Conservation (phyloP, 2,797 vertebrate species). For the Buceros bicornis region DNA sequence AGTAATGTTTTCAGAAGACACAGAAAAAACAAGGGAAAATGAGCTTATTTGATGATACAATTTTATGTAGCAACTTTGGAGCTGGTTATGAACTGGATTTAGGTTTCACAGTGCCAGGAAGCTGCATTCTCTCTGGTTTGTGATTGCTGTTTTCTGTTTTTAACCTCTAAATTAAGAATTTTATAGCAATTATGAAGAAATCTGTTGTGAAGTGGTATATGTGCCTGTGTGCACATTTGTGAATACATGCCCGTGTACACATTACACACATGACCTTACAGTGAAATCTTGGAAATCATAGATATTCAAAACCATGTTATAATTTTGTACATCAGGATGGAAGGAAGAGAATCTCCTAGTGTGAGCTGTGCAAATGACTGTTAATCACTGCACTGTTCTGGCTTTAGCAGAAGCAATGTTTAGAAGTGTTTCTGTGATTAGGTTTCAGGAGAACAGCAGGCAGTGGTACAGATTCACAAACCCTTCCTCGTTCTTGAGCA, state of each 20-base stretch:
- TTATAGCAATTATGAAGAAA: neutral
- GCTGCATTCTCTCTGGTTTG: neutral
- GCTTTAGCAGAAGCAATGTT: neutral
- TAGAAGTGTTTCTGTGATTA: neutral
- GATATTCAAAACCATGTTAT: neutral
- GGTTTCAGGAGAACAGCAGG: neutral
- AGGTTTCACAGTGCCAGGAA: neutral
- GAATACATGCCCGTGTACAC: neutral
- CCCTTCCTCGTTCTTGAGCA: neutral
- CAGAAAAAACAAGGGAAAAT: neutral
- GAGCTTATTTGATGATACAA: neutral
- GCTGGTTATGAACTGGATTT: neutral
- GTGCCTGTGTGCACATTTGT: neutral
- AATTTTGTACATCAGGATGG: neutral
- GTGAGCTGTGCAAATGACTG: neutral
- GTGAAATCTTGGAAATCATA: neutral
- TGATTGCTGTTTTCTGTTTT: neutral
- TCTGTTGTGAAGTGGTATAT: neutral
- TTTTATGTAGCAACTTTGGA: neutral
- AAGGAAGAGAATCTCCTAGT: neutral
- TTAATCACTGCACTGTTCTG: neutral
- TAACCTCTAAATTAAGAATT: neutral
- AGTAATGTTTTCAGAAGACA: neutral
- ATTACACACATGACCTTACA: neutral
- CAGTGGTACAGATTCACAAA: neutral